A percentile compares a stretch with the other conserved stretches of the same genome.
These are phyloP conservation scores for Corticium candelabrum DNA, from an alignment of 37 sponge, comb jelly and placozoan species.

Conservation along the genomic window DNA sequence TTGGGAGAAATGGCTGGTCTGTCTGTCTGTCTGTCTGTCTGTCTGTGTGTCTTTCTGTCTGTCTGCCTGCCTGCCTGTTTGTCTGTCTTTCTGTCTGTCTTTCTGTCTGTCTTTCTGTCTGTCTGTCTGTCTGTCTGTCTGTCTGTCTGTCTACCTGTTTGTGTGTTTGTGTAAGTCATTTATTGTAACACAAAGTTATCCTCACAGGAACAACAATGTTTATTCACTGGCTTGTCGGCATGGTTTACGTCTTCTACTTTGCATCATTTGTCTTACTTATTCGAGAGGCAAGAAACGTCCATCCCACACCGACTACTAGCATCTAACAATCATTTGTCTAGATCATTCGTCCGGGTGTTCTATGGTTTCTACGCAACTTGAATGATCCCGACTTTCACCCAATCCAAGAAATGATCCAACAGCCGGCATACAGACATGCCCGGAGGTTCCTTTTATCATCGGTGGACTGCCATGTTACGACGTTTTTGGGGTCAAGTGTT, in stretches of 20 bases:
- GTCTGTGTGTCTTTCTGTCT: no score
- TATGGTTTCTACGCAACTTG: constrained; percentile 91
- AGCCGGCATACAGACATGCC: constrained; percentile 56
- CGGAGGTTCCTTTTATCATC: constrained; percentile 77
- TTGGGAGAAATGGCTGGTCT: no score
- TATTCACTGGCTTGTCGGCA: constrained; percentile 93
- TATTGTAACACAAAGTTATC: neutral
- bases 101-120: no score
- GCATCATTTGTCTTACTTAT: constrained; percentile 88
- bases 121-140: no score
- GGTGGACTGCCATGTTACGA: constrained; percentile 37
- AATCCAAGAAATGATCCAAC: constrained; percentile 78
- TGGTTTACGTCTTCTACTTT: constrained; percentile 91
- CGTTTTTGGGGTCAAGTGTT: neutral
- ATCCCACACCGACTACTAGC: neutral
- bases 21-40: no score
- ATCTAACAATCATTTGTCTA: constrained; percentile 1
- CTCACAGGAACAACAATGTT: constrained; percentile 20
- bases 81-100: no score
- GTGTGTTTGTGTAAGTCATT: no score
- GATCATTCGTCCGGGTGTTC: constrained; percentile 80
- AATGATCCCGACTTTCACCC: constrained; percentile 96
- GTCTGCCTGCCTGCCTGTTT: no score
- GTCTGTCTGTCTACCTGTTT: no score
- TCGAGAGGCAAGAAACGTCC: constrained; percentile 35